phyloP scores from a whole-genome alignment of 1,140 invertebrate genomes.

The Popillia japonica region DNA sequence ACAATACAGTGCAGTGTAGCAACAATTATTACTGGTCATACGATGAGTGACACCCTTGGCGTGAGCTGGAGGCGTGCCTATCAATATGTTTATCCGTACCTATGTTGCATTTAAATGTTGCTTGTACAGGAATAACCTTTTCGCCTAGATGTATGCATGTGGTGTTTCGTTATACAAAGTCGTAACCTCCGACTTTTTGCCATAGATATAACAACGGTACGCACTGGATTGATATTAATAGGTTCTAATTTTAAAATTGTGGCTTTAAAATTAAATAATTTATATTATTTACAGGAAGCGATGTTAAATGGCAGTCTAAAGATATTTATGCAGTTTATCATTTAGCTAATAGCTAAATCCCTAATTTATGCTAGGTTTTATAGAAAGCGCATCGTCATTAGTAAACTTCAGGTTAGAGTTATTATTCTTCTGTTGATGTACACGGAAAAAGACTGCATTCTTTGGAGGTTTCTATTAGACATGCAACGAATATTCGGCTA shows the following conservation, averaged over 20 bases:
- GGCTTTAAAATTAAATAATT: too few species aligned
- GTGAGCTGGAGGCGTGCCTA: conserved; percentile 1
- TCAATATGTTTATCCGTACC: conserved; percentile 2
- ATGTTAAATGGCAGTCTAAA: too few species aligned
- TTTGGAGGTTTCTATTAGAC: too few species aligned
- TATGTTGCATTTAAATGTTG: neutral
- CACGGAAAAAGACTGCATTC: too few species aligned
- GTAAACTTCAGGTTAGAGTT: too few species aligned
- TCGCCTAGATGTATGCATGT: neutral
- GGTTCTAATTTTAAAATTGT: neutral
- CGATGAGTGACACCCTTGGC: neutral
- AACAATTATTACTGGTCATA: conserved; percentile 23
- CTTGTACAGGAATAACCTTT: neutral
- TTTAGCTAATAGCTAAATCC: too few species aligned
- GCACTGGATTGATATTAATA: neutral
- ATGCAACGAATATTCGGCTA: too few species aligned
- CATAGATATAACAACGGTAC: neutral
- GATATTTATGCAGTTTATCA: too few species aligned
- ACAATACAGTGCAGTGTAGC: neutral
- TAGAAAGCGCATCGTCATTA: too few species aligned
- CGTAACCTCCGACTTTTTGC: neutral
- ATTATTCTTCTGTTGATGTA: too few species aligned
- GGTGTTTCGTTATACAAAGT: neutral
- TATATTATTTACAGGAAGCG: too few species aligned
- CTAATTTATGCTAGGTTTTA: too few species aligned